Conservation (phyloP, 1,140 invertebrate genomes). For the Drosophila biarmipes region DNA sequence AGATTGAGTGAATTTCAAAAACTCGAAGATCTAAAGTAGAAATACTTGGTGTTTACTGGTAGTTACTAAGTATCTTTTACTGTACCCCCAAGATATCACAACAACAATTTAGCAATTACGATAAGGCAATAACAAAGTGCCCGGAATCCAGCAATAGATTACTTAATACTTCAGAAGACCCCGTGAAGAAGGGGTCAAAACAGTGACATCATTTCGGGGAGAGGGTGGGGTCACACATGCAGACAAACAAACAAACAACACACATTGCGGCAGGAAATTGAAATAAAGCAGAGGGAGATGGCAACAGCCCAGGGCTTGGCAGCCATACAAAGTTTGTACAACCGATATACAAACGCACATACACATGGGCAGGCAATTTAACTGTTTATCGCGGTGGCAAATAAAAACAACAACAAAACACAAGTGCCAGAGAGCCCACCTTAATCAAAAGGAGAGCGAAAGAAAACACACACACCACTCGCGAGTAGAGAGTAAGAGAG, state of each 20-base stretch:
- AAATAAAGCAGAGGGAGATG: slow-evolving; percentile 17
- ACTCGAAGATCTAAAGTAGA: background rate
- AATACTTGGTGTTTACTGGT: background rate
- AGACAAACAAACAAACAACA: slow-evolving; percentile 37
- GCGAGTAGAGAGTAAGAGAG: slow-evolving; percentile 15
- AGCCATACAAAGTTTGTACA: slow-evolving; percentile 66
- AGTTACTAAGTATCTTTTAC: background rate
- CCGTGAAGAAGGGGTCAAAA: slow-evolving; percentile 20
- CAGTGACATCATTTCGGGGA: slow-evolving; percentile 60
- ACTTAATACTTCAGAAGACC: background rate
- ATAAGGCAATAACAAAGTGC: background rate
- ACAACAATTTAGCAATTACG: background rate
- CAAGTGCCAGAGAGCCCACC: slow-evolving; percentile 8
- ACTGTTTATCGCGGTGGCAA: slow-evolving; percentile 70
- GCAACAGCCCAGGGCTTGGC: slow-evolving; percentile 27
- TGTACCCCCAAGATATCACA: background rate
- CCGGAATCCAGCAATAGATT: background rate
- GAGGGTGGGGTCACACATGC: slow-evolving; percentile 45
- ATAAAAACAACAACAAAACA: slow-evolving; percentile 61
- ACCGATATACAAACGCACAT: slow-evolving; percentile 14
- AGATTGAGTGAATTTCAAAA: background rate
- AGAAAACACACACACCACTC: slow-evolving; percentile 23
- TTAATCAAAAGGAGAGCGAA: slow-evolving; percentile 25
- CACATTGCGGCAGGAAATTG: slow-evolving; percentile 60
- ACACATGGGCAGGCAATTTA: slow-evolving; percentile 57